Percentiles rank a stretch among this genome's conserved stretches.
Evolutionary conservation across 2,113 vertebrate species (phyloP).

Genomic region (Alces alces): DNA sequence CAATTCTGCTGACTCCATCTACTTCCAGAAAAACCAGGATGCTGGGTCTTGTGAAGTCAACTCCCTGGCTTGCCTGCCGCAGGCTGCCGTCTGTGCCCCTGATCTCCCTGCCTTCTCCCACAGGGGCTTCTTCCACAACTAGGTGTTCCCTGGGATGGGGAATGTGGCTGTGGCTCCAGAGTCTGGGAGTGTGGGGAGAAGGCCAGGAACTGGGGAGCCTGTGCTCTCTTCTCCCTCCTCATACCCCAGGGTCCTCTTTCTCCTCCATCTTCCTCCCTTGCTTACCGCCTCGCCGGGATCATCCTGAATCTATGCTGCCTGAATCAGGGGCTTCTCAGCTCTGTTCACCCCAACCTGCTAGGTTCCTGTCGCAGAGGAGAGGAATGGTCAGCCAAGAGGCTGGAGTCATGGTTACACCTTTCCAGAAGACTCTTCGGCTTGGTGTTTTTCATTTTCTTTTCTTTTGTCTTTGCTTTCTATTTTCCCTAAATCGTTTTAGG

Average conservation of each 20-base stretch:
- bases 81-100: no score
- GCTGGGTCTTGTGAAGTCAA: rapidly evolving
- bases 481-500: background rate
- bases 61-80: no score
- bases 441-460: no score
- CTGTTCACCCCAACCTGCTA: no score
- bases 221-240: background rate
- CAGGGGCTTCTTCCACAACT: background rate
- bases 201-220: background rate
- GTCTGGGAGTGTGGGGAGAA: background rate
- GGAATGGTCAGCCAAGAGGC: rapidly evolving
- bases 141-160: background rate
- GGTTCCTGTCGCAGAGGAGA: background rate
- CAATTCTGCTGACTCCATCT: background rate
- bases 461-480: no score
- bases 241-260: background rate
- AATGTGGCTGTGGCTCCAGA: background rate
- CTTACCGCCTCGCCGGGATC: rapidly evolving
- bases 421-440: no score
- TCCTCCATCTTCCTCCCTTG: background rate
- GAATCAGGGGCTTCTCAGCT: no score
- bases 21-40: background rate
- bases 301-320: no score
- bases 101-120: no score
- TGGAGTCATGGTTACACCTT: no score